Evolutionary conservation across 2,797 vertebrate species (phyloP).

Genomic region (Dermochelys coriacea): DNA sequence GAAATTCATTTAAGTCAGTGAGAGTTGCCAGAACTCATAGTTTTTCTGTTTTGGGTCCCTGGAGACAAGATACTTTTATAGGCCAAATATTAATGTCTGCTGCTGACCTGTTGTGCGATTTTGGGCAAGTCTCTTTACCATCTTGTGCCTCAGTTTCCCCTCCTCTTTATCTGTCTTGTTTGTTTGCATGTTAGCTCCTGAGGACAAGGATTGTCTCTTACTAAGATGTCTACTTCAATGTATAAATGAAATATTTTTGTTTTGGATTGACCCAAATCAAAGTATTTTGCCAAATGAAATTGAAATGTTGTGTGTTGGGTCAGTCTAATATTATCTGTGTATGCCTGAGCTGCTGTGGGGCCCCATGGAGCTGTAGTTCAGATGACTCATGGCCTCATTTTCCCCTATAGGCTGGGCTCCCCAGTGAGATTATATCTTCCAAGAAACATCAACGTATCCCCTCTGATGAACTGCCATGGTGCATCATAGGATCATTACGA

Average conservation of each 20-base stretch:
- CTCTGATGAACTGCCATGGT: neutral
- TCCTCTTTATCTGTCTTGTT: neutral
- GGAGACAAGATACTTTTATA: neutral
- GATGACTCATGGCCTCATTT: rapidly evolving
- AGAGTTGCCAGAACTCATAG: neutral
- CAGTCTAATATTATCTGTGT: neutral
- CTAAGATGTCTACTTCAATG: neutral
- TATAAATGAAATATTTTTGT: neutral
- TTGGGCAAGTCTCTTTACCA: neutral
- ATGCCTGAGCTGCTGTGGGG: neutral
- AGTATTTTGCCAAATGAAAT: rapidly evolving
- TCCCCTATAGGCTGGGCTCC: neutral
- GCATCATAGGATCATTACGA: neutral
- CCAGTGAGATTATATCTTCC: neutral
- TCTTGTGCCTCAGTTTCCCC: neutral
- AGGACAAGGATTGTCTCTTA: neutral
- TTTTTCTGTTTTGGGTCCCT: neutral
- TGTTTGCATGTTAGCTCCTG: neutral
- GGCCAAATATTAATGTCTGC: neutral
- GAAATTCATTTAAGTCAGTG: neutral
- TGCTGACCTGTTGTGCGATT: neutral
- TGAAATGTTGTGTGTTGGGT: neutral
- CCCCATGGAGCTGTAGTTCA: rapidly evolving
- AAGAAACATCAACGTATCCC: neutral
- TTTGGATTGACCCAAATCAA: neutral